Conservation (phyloP, 2,888 invertebrate species). For the Tolmerus cingulatus region DNA sequence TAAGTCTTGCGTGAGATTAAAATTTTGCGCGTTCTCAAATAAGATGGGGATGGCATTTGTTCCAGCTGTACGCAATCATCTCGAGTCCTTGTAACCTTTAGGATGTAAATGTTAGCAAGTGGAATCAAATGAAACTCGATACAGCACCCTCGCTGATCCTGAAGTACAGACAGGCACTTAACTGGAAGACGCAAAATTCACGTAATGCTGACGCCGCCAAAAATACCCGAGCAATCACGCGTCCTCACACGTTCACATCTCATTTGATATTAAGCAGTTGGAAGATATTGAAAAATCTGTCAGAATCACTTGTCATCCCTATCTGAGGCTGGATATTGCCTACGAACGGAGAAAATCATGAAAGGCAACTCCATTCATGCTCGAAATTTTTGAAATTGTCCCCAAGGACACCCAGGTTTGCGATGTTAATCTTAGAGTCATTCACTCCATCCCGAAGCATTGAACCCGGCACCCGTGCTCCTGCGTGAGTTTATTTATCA, state of each 20-base stretch:
- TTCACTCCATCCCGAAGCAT: slow-evolving; percentile 16
- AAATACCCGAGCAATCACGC: neutral
- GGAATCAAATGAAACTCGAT: neutral
- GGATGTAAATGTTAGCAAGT: neutral
- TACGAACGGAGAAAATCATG: neutral
- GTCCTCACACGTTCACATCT: slow-evolving; percentile 10
- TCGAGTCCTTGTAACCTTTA: neutral
- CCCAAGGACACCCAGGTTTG: slow-evolving; percentile 19
- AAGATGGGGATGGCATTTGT: neutral
- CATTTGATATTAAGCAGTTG: slow-evolving; percentile 7
- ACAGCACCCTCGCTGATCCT: neutral
- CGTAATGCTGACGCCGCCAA: slow-evolving; percentile 1
- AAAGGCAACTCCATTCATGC: neutral
- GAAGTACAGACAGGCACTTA: neutral
- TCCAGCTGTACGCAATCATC: neutral
- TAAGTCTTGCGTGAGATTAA: neutral
- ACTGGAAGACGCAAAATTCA: neutral
- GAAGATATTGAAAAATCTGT: slow-evolving; percentile 31
- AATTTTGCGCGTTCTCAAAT: neutral
- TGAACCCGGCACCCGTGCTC: neutral
- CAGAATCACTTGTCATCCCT: slow-evolving; percentile 39
- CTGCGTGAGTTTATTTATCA: slow-evolving; percentile 14
- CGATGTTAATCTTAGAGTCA: slow-evolving; percentile 27
- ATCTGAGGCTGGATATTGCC: slow-evolving; percentile 14
- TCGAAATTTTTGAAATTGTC: slow-evolving; percentile 21